Evolutionary conservation across 2,888 invertebrate species (phyloP), one percentile per base, ranked within the genome.

Genomic region (Drosophila mimica): DNA sequence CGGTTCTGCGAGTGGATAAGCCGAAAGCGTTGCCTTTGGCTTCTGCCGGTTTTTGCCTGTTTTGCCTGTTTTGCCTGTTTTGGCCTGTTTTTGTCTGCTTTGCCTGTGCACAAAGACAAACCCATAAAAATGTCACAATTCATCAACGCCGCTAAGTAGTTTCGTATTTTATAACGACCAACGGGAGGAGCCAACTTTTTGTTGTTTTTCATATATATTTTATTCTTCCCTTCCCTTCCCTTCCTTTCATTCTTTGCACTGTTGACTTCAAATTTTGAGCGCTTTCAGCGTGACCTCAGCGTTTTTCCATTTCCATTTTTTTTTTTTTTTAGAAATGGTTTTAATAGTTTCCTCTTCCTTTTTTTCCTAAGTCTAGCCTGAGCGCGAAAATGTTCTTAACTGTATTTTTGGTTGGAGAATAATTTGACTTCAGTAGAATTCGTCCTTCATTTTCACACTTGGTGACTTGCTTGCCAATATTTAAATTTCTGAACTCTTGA

Each of bases 71-170:
- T 46, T 46, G 46, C 61, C 64, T 13, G 28, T 20, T 25, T 25
- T 25, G 8, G 8, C 15, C 25, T 15, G 25, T 46, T 46, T 46
- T 46, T 13, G n/a, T 11, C 40, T 4, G 46, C 15, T 20, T 46
- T 46, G 46, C 61, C 64, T 17, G 28, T 20, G 31, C 59, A 33
- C 63, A 73, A 66, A 89, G 89, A 86, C 88, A 88, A 86, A 77
- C 90, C 91, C 91, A 89, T 89, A 89, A 89, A 89, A 89, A 74
- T 89, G 91, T 91, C 89, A 86, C 91, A 91, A 91, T 91, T 83
- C 84, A 85, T 85, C 84, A 85, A 80, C 70, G 70, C 63, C 69
- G 72, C 79, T 88, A 83, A 83, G 83, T 88, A 83, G 83, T 88
- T 88, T 88, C 88, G 82, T 83, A 87, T 83, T 84, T 84, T 88